phyloP scores from a whole-genome alignment of 2,113 vertebrate species.

The rat (Rattus norvegicus) region DNA sequence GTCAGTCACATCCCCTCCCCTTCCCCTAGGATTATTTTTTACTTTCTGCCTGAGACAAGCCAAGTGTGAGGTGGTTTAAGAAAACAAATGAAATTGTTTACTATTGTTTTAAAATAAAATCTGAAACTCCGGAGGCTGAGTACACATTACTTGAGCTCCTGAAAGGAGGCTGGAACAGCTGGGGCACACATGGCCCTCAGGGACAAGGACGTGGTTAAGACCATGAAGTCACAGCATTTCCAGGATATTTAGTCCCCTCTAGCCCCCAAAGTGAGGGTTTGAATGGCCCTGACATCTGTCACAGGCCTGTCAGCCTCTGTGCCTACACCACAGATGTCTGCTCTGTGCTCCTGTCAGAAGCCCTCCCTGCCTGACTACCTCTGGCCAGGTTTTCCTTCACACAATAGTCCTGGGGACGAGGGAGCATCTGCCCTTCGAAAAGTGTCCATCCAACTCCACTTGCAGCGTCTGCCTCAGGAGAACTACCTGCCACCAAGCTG shows the following conservation, averaged over 20 bases:
- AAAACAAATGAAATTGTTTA: constrained; percentile 81
- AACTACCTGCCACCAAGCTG: neutral
- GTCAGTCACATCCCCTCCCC: constrained; percentile 12
- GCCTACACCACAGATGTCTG: too few species aligned
- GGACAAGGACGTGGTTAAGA: fast-evolving
- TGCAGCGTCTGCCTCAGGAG: neutral
- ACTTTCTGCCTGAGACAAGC: constrained; percentile 77
- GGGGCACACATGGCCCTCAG: neutral
- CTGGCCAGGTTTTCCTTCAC: neutral
- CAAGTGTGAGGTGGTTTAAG: constrained; percentile 78
- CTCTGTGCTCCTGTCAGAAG: neutral
- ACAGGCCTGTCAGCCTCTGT: neutral
- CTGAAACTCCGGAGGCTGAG: constrained; percentile 60
- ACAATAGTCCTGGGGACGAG: neutral
- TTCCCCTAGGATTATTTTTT: constrained; percentile 64
- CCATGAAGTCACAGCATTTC: neutral
- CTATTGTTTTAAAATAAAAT: constrained; percentile 84
- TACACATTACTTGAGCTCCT: neutral
- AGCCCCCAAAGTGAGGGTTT: neutral
- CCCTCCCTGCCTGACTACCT: too few species aligned
- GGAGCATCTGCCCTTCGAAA: neutral
- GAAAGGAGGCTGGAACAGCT: neutral
- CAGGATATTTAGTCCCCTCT: fast-evolving
- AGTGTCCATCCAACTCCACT: neutral
- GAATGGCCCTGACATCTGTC: neutral